Percentiles rank a stretch among this genome's conserved stretches.
Conservation (phyloP, 2,888 invertebrate species). For the Andrena fulva region DNA sequence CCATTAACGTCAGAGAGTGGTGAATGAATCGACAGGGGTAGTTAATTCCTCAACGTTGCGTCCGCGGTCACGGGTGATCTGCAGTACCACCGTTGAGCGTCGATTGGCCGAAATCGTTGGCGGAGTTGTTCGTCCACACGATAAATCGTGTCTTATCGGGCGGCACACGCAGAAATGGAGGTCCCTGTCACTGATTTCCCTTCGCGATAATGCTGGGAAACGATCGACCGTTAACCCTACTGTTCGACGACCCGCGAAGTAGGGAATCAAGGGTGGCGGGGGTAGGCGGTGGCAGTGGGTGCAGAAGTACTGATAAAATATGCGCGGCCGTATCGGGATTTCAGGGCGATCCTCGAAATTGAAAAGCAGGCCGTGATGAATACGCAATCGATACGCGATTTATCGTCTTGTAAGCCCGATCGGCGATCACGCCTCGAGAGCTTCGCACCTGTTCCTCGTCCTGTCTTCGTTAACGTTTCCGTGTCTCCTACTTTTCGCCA, state of each 20-base stretch:
- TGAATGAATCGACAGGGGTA: background rate
- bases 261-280: background rate
- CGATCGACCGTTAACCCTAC: slow-evolving; percentile 53
- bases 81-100: slow-evolving; percentile 1
- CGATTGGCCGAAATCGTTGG: slow-evolving; percentile 31
- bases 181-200: slow-evolving; percentile 49
- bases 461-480: background rate
- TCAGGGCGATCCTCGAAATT: slow-evolving; percentile 8
- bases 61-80: background rate
- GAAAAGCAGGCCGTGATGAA: slow-evolving; percentile 27
- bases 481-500: background rate
- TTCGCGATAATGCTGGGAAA: slow-evolving; percentile 46
- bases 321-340: slow-evolving; percentile 3
- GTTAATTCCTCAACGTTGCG: slow-evolving; percentile 15
- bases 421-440: background rate
- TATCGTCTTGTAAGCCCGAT: slow-evolving; percentile 4
- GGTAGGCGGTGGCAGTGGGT: too few relatives aligned
- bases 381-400: background rate
- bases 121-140: slow-evolving; percentile 38
- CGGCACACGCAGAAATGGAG: slow-evolving; percentile 49
- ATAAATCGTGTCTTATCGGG: slow-evolving; percentile 63
- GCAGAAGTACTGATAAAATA: slow-evolving; percentile 52
- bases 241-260: slow-evolving; percentile 5
- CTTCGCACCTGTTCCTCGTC: background rate
- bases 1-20: background rate